phyloP scores from a whole-genome alignment of 2,797 vertebrate genomes.

The Mormyrops boulengeri region DNA sequence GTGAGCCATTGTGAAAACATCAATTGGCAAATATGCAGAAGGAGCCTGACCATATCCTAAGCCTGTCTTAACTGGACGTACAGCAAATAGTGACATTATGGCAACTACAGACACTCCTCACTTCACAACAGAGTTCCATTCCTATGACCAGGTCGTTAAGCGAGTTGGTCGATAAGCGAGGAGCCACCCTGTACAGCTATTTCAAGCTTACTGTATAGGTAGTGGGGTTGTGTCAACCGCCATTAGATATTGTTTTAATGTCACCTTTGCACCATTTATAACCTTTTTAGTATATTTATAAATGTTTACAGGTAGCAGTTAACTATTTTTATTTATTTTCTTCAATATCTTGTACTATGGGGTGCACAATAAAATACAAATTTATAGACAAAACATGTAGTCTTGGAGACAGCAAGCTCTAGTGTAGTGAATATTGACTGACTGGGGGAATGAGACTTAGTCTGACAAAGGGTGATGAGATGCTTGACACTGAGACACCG shows the following conservation, averaged over 20 bases:
- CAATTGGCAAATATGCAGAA: not conserved
- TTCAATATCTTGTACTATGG: not conserved
- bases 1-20: slow-evolving; percentile 13
- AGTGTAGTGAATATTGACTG: not conserved
- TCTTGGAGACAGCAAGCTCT: not conserved
- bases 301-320: not conserved
- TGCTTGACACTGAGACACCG: not conserved
- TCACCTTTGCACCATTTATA: not conserved
- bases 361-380: not conserved
- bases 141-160: not conserved
- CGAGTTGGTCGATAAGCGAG: not conserved
- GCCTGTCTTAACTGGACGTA: not conserved
- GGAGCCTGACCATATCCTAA: not conserved
- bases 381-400: not conserved
- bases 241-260: not conserved
- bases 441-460: not conserved
- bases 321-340: not conserved
- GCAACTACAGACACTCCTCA: not conserved
- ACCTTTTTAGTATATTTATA: not conserved
- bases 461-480: not conserved
- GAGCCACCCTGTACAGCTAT: not conserved
- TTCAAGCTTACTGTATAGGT: not conserved
- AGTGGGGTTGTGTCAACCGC: not conserved
- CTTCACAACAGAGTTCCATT: not conserved
- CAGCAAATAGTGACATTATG: not conserved